Base-by-base conservation (phyloP, 2,113 vertebrate genomes). In the Oreochromis aureus region DNA sequence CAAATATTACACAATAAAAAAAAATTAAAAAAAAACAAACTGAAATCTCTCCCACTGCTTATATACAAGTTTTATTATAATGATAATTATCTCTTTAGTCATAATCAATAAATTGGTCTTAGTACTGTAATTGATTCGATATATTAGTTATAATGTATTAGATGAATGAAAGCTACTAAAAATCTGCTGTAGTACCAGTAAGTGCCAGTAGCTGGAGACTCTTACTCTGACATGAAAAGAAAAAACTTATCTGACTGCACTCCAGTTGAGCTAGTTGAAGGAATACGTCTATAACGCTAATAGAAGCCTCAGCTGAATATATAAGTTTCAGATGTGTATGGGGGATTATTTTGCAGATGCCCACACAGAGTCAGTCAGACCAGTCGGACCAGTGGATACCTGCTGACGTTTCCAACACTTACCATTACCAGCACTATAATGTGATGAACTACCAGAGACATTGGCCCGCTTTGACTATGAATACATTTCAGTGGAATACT, bases 281-380 rank as follows among this genome's bases (percentile, higher is more conserved):
- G 44, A 32, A 78, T 19, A 19, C 0, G 10, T 51, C 6, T 76
- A 32, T 76, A 44, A 46, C 18, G 39, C 41, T 73, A 16, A 46
- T 2, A 24, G 39, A 44, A 44, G 8, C 13, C 7, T 18, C 22
- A 48, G 41, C 22, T 18, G 2, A 24, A 51, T 51, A 8, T 48
- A 32, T 8, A 2, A 78, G 4, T 66, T 66, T 18, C 18, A 39
- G 32, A 13, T 39, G 18, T 39, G 18, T 66, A 13, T 39, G 34
- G 10, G 19, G 61, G 61, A 66, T 66, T 66, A 66, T 66, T 39
- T 66, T 51, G 15, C 71, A 78, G 10, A 51, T 32, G 15, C 16
- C 71, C 0, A 0, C 5, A 2, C 6, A 27, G 24, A 48, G 0
- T 27, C 69, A 66, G 61, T 76, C 41, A 30, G 22, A 63, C 16